These are phyloP conservation scores for Syritta pipiens DNA, from an alignment of 2,888 invertebrate species.

Conservation along the genomic window DNA sequence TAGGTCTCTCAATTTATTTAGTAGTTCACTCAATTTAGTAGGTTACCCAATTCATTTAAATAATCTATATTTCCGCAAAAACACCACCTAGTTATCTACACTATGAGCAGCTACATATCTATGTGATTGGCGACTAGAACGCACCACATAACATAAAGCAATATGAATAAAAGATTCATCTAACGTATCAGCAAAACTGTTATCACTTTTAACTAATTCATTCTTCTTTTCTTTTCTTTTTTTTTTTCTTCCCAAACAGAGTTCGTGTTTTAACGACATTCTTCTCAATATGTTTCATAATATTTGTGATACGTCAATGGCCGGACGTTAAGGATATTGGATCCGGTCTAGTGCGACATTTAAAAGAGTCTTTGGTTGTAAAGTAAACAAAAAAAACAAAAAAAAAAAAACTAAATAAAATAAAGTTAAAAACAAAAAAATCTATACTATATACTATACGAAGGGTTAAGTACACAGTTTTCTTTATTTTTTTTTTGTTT, in stretches of 20 bases:
- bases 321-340: constrained; percentile 92
- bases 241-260: constrained; percentile 82
- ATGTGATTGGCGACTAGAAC: no score
- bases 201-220: constrained; percentile 3
- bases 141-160: no score
- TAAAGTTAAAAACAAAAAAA: constrained; percentile 51
- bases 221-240: constrained; percentile 10
- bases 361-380: constrained; percentile 89
- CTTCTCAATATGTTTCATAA: constrained; percentile 88
- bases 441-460: constrained; percentile 31
- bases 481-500: constrained; percentile 13
- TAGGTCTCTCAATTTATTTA: no score
- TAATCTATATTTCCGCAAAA: no score
- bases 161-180: no score
- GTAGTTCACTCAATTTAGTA: no score
- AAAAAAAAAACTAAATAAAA: constrained; percentile 32
- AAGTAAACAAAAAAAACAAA: constrained; percentile 79
- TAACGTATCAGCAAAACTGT: background rate
- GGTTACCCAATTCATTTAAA: no score
- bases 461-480: constrained; percentile 23
- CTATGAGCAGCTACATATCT: no score
- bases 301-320: constrained; percentile 93
- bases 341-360: constrained; percentile 87
- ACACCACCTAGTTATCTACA: no score
- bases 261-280: constrained; percentile 92